These are phyloP conservation scores for Oncopeltus fasciatus DNA, from an alignment of 1,140 invertebrate species.

Conservation along the genomic window DNA sequence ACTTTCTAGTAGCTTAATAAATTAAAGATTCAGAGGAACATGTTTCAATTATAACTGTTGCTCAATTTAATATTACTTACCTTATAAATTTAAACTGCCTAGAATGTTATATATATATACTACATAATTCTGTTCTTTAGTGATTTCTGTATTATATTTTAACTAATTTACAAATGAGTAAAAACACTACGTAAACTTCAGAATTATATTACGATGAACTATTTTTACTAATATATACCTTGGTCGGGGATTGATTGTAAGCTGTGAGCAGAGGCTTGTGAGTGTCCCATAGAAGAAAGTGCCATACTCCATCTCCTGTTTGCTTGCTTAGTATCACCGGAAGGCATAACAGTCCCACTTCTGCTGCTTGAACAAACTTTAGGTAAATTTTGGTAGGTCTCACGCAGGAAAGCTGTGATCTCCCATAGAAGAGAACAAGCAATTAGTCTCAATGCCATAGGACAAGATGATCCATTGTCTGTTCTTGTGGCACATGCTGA, in stretches of 20 bases:
- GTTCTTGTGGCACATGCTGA: not conserved
- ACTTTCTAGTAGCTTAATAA: no score
- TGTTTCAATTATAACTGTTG: no score
- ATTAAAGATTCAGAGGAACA: no score
- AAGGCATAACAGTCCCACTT: constrained; percentile 52
- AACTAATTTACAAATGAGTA: no score
- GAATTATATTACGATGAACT: no score
- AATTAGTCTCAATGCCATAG: constrained; percentile 77
- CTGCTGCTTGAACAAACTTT: constrained; percentile 51
- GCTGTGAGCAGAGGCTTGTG: constrained; percentile 79
- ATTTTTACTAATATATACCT: no score
- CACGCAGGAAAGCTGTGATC: constrained; percentile 91
- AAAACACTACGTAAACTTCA: no score
- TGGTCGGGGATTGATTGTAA: constrained; percentile 70
- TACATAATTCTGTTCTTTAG: no score
- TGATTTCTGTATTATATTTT: no score
- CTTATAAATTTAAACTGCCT: no score
- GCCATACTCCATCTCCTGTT: constrained; percentile 69
- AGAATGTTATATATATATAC: no score
- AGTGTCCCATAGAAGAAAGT: constrained; percentile 79
- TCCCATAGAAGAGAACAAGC: constrained; percentile 88
- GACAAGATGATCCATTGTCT: constrained; percentile 54
- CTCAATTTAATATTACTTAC: no score
- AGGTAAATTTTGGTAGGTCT: constrained; percentile 55
- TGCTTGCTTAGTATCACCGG: constrained; percentile 33